Conservation (phyloP, 2,888 invertebrate genomes). For the Fabriciana adippe region DNA sequence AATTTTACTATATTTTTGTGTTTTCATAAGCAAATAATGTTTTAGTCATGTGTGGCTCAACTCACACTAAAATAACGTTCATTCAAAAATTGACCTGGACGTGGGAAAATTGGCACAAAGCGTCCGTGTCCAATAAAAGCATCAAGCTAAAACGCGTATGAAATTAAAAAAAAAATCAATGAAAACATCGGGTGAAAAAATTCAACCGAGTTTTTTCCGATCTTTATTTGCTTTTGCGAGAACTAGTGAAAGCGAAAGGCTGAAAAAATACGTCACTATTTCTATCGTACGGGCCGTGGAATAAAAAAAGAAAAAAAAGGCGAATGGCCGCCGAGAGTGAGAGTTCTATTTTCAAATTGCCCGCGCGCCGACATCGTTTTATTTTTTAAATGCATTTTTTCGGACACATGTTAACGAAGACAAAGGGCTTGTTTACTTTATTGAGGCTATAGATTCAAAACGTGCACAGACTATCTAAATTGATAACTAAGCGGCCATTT, state of each 20-base stretch:
- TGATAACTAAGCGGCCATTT: slow-evolving; percentile 17
- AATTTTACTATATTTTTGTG: background rate
- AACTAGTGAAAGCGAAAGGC: slow-evolving; percentile 72
- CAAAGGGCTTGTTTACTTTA: slow-evolving; percentile 34
- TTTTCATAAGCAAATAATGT: background rate
- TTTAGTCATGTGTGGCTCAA: background rate
- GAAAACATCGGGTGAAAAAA: slow-evolving; percentile 65
- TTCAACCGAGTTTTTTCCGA: slow-evolving; percentile 67
- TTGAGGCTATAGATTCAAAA: slow-evolving; percentile 23
- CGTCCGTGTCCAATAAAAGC: slow-evolving; percentile 39
- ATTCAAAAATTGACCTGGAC: slow-evolving; percentile 39
- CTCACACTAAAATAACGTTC: slow-evolving; percentile 31
- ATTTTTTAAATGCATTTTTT: slow-evolving; percentile 53
- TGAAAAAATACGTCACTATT: slow-evolving; percentile 77
- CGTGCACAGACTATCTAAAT: slow-evolving; percentile 11
- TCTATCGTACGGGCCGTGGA: slow-evolving; percentile 70
- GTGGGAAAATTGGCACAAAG: slow-evolving; percentile 40
- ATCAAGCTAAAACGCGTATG: slow-evolving; percentile 46
- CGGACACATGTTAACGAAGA: slow-evolving; percentile 49
- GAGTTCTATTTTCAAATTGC: slow-evolving; percentile 75
- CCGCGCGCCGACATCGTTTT: slow-evolving; percentile 56
- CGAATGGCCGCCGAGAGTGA: slow-evolving; percentile 65
- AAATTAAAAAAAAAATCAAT: slow-evolving; percentile 59
- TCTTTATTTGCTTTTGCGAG: slow-evolving; percentile 79
- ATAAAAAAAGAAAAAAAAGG: slow-evolving; percentile 64